Percentiles rank a stretch among this genome's conserved stretches.
phyloP scores from a whole-genome alignment of 1,140 invertebrate species.

The Lerema accius region DNA sequence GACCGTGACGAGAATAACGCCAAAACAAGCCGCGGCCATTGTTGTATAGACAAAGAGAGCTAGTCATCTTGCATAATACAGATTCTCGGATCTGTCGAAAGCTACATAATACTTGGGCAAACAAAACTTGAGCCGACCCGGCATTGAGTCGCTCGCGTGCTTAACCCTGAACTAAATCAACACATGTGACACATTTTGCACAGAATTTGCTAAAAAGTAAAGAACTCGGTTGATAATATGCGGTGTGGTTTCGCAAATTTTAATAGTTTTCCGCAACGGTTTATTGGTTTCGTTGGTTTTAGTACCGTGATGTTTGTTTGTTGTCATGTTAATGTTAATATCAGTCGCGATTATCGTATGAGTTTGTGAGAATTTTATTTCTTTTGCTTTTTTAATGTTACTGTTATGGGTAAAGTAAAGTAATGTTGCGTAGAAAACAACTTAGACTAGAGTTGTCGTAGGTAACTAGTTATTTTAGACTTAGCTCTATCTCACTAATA shows the following conservation, averaged over 20 bases:
- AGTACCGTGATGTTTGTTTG: no score
- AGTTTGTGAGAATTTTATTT: no score
- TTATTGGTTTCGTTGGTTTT: no score
- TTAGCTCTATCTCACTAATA: no score
- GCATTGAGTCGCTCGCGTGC: slow-evolving; percentile 49
- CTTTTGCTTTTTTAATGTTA: no score
- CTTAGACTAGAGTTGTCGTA: no score
- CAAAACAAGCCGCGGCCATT: slow-evolving; percentile 8
- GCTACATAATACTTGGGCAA: slow-evolving; percentile 54
- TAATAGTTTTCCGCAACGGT: no score
- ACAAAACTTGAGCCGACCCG: slow-evolving; percentile 43
- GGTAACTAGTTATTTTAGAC: no score
- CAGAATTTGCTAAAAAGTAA: slow-evolving; percentile 5
- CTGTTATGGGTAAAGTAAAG: no score
- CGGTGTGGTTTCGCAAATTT: not conserved
- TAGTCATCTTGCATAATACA: slow-evolving; percentile 32
- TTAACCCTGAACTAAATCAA: slow-evolving; percentile 54
- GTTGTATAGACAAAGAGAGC: slow-evolving; percentile 28
- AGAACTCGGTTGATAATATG: not conserved
- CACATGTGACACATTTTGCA: slow-evolving; percentile 42
- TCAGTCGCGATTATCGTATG: no score
- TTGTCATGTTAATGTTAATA: no score
- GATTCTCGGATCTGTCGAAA: slow-evolving; percentile 33
- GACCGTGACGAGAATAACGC: not conserved
- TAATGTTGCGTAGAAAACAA: no score